A percentile compares a stretch with the other conserved stretches of the same genome.
Evolutionary conservation across 1,140 invertebrate genomes (phyloP).

Genomic region (Ips nitidus): DNA sequence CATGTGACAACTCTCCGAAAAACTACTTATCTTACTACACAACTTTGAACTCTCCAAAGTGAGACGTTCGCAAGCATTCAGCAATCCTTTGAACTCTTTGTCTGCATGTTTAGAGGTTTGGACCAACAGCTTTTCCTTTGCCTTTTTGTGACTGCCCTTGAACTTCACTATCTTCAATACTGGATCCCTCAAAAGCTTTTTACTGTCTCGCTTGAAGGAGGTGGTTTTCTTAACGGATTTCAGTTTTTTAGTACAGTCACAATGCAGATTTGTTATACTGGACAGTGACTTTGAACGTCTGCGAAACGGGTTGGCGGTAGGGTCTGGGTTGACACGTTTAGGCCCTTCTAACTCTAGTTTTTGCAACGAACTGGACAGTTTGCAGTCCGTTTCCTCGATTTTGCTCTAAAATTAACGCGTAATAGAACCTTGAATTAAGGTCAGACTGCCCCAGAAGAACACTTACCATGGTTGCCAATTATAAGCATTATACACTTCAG

Average conservation of each 20-base stretch:
- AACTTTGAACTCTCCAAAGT: slow-evolving; percentile 43
- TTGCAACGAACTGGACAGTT: slow-evolving; percentile 42
- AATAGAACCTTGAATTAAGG: slow-evolving; percentile 21
- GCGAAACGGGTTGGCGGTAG: slow-evolving; percentile 46
- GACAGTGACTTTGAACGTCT: slow-evolving; percentile 49
- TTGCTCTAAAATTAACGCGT: slow-evolving; percentile 38
- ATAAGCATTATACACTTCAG: slow-evolving; percentile 29
- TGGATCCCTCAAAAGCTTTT: slow-evolving; percentile 46
- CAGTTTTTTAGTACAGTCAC: slow-evolving; percentile 44
- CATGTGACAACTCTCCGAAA: slow-evolving; percentile 15
- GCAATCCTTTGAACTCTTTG: slow-evolving; percentile 48
- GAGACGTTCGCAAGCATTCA: slow-evolving; percentile 49
- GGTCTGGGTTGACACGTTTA: slow-evolving; percentile 26
- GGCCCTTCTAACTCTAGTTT: slow-evolving; percentile 46
- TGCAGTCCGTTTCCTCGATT: slow-evolving; percentile 48
- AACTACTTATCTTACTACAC: slow-evolving; percentile 43
- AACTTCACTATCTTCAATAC: slow-evolving; percentile 46
- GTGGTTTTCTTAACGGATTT: slow-evolving; percentile 44
- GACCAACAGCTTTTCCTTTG: slow-evolving; percentile 41
- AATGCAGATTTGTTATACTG: slow-evolving; percentile 47
- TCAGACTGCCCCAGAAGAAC: neutral
- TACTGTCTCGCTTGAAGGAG: slow-evolving; percentile 47
- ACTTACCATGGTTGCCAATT: slow-evolving; percentile 27
- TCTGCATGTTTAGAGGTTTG: slow-evolving; percentile 40
- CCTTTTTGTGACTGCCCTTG: slow-evolving; percentile 31